phyloP scores from a whole-genome alignment of 2,797 vertebrate genomes.

The Dryobates pubescens region DNA sequence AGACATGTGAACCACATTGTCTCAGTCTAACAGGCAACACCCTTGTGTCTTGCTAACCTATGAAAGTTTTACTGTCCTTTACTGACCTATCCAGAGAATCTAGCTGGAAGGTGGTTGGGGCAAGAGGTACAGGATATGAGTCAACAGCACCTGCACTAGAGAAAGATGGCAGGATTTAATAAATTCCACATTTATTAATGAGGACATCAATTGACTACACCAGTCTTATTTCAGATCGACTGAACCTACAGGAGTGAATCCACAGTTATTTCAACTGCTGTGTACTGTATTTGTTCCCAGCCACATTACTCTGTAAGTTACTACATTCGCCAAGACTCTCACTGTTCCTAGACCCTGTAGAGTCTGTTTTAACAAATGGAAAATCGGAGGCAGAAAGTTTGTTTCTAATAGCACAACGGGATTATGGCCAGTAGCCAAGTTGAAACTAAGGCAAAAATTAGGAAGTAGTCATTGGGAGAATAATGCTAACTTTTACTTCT shows the following conservation, averaged over 20 bases:
- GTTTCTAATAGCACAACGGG: neutral
- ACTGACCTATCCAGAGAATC: conserved; percentile 44
- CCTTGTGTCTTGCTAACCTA: conserved; percentile 55
- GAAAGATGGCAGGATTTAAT: conserved; percentile 24
- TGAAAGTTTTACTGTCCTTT: conserved; percentile 55
- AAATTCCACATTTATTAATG: neutral
- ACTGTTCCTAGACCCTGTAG: neutral
- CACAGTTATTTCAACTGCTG: neutral
- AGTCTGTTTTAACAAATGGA: neutral
- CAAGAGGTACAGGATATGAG: conserved; percentile 54
- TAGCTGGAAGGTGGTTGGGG: conserved; percentile 30
- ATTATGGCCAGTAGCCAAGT: neutral
- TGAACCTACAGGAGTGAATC: neutral
- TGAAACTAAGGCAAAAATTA: neutral
- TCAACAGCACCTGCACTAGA: conserved; percentile 64
- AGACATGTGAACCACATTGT: conserved; percentile 79
- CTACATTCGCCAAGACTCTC: neutral
- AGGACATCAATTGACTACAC: neutral
- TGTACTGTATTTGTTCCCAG: neutral
- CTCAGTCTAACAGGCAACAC: conserved; percentile 62
- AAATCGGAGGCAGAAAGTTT: neutral
- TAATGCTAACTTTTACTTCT: neutral
- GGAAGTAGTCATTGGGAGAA: neutral
- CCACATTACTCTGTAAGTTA: neutral
- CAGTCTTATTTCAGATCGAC: neutral